These are phyloP conservation scores for Notarius lentiginosus DNA, from an alignment of 2,113 vertebrate species.

Conservation along the genomic window DNA sequence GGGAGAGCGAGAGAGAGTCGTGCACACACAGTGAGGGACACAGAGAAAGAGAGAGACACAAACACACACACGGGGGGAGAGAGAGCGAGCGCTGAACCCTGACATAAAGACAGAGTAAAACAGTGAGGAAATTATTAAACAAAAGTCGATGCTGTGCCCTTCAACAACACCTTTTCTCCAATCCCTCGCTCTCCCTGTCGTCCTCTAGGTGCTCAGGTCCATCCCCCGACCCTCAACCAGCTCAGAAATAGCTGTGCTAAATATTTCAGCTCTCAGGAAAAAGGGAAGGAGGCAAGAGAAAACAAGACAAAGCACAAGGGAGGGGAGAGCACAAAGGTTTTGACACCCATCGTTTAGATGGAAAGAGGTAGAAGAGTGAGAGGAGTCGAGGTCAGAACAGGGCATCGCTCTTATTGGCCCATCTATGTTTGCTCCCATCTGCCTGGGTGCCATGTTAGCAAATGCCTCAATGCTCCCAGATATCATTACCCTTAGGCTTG, in stretches of 20 bases:
- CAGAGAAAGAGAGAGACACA: slow-evolving; percentile 21
- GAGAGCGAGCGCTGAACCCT: slow-evolving; percentile 62
- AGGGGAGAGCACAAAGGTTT: slow-evolving; percentile 56
- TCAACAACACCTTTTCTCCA: not conserved
- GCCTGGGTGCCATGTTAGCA: slow-evolving; percentile 35
- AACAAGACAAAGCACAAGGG: slow-evolving; percentile 35
- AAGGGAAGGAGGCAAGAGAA: slow-evolving; percentile 47
- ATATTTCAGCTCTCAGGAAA: slow-evolving; percentile 69
- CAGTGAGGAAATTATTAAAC: slow-evolving; percentile 67
- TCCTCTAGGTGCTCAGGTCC: slow-evolving; percentile 10
- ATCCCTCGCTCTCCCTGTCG: slow-evolving; percentile 30
- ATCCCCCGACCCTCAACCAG: slow-evolving; percentile 60
- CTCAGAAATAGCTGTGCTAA: slow-evolving; percentile 69
- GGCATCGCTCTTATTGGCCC: slow-evolving; percentile 65
- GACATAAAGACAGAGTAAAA: slow-evolving; percentile 64
- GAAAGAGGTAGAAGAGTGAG: slow-evolving; percentile 57
- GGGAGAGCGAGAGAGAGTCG: not conserved
- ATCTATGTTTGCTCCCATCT: slow-evolving; percentile 37
- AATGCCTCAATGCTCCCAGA: slow-evolving; percentile 24
- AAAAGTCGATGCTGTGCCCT: slow-evolving; percentile 63
- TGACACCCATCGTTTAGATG: slow-evolving; percentile 61
- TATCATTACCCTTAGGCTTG: slow-evolving; percentile 40
- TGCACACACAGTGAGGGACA: slow-evolving; percentile 29
- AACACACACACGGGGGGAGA: not conserved
- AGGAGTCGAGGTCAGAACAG: slow-evolving; percentile 65